Evolutionary conservation across 2,113 vertebrate genomes (phyloP).

Genomic region (Corythaixoides concolor): DNA sequence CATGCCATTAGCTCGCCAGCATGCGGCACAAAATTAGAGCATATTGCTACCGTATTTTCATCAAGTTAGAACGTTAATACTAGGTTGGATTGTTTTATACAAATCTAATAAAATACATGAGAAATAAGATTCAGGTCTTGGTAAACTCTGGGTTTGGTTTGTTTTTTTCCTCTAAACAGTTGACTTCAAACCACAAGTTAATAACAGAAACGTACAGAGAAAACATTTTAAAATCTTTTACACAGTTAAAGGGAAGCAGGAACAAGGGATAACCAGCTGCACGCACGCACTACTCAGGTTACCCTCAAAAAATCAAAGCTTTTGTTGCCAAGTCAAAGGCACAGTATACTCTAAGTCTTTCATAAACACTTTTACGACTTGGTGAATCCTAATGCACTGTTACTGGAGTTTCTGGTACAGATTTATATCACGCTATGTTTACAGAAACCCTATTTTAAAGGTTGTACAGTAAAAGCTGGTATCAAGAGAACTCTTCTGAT

Average conservation of each 20-base stretch:
- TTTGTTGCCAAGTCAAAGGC: background rate
- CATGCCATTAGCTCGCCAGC: slow-evolving; percentile 37
- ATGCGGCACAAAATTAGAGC: slow-evolving; percentile 40
- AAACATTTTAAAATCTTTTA: background rate
- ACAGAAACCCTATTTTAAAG: background rate
- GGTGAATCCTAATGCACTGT: background rate
- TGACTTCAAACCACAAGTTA: background rate
- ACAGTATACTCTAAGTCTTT: background rate
- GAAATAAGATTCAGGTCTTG: background rate
- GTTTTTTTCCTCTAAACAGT: background rate
- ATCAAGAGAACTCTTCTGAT: background rate
- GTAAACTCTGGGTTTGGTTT: background rate
- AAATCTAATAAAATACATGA: background rate
- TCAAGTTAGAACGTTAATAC: background rate
- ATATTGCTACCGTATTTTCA: slow-evolving; percentile 5
- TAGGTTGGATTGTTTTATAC: background rate
- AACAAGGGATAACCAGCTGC: background rate
- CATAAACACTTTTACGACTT: slow-evolving; percentile 13
- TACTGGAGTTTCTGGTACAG: background rate
- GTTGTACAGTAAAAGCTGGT: background rate
- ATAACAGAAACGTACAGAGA: background rate
- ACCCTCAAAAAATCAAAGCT: slow-evolving; percentile 2
- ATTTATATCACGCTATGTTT: background rate
- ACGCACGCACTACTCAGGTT: background rate
- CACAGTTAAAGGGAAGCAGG: background rate